Base-by-base conservation (phyloP, 92 coral and sea anemone species). In the Anthopleura xanthogrammica region DNA sequence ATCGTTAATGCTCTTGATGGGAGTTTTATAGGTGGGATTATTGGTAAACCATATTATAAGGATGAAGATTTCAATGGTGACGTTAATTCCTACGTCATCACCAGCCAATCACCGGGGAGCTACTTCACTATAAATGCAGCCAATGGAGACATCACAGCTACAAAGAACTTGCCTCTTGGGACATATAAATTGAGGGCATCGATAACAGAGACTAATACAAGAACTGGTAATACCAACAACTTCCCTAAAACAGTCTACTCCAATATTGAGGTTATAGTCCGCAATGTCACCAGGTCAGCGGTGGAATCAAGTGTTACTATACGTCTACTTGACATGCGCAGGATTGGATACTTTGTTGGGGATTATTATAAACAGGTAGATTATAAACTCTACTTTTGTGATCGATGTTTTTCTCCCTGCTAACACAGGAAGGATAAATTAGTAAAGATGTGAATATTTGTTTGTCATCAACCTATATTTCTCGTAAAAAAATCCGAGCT, bases 61-160 rank as follows among this genome's bases (percentile, higher is more conserved):
- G 98, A 95, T 75, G 78, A 91, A 64, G 98, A 95, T 83, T 95
- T 86, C 62, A 80, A 83, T 36, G 98, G 91, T 41, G 96, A 94
- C 81, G 78, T 75, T 16, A 94, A 90, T 77, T 73, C 77, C 55
- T 94, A 90, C 82, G 78, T 72, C 46, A 77, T 95, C 9, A 54
- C 52, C 4, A 80, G 73, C 43, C 98, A 95, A 62, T 70, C 85
- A 24, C 88, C 89, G 20, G 95, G 95, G 4, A 54, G 86, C 19
- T 87, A 86, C 82, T 94, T 95, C 85, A 72, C 85, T 48, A 76
- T 95, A 4, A 89, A 90, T 43, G 16, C 95, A 55, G 58, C 92
- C 54, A 84, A 89, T 29, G 98, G 98, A 19, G 75, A 86, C 80
- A 89, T 95, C 41, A 84, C 92, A 12, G 97, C 93, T 5, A 43